Conservation (phyloP, 1,140 invertebrate genomes). For the Wiebesia pumilae region DNA sequence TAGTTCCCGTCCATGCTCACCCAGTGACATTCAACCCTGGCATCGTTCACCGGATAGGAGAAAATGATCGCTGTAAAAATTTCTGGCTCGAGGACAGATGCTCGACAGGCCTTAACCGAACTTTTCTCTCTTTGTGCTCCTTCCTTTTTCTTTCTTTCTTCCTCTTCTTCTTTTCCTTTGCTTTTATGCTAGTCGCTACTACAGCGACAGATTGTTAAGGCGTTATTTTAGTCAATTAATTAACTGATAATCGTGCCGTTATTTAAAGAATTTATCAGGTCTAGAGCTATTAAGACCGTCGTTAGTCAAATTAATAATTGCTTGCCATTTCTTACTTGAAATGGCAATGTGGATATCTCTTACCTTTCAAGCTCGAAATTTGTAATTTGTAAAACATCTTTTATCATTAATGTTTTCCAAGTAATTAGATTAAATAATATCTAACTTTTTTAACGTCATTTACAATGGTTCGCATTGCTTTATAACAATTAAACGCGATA, state of each 20-base stretch:
- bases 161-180: not conserved
- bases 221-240: not conserved
- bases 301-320: not conserved
- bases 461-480: too few species aligned
- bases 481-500: too few species aligned
- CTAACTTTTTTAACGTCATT: too few species aligned
- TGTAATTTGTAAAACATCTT: too few species aligned
- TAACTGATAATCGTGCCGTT: not conserved
- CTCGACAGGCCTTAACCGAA: not conserved
- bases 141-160: not conserved
- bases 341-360: not conserved
- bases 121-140: too few species aligned
- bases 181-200: not conserved
- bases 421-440: too few species aligned
- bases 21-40: slow-evolving; percentile 9
- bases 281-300: not conserved
- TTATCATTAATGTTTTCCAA: too few species aligned
- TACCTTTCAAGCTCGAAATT: too few species aligned
- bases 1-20: not conserved
- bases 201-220: not conserved
- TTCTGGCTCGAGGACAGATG: not conserved
- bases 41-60: not conserved
- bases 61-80: not conserved
- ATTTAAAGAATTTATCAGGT: not conserved
- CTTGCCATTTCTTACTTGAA: not conserved